These are phyloP conservation scores for Pluvianellus socialis DNA, from an alignment of 2,113 vertebrate species.

Conservation along the genomic window DNA sequence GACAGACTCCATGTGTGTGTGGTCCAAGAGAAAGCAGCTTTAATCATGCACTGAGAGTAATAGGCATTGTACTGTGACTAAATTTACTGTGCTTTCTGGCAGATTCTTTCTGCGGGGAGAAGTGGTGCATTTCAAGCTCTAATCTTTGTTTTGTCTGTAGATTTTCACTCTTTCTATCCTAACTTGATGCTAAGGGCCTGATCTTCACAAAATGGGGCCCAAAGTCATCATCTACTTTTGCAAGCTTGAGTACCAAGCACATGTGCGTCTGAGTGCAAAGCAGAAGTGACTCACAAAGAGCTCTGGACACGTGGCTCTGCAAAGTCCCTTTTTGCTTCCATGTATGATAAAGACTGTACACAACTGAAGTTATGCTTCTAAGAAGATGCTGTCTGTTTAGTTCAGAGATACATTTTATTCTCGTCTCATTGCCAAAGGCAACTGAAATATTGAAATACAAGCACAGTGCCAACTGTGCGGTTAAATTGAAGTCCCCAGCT, in stretches of 20 bases:
- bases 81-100: conserved; percentile 54
- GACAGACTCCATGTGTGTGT: conserved; percentile 56
- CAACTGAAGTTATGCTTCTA: neutral
- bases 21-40: conserved; percentile 59
- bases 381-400: neutral
- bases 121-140: conserved; percentile 38
- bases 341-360: neutral
- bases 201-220: conserved; percentile 7
- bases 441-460: neutral
- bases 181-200: neutral
- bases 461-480: neutral
- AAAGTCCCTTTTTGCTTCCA: neutral
- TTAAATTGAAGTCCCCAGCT: conserved; percentile 29
- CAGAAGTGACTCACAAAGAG: neutral
- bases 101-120: conserved; percentile 19
- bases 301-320: neutral
- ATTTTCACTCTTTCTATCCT: conserved; percentile 39
- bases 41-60: conserved; percentile 48
- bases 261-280: neutral
- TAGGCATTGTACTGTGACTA: conserved; percentile 57
- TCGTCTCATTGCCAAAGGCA: neutral
- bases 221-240: conserved; percentile 26
- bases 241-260: neutral
- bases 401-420: conserved; percentile 23
- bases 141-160: conserved; percentile 65